These are phyloP conservation scores for Archilochus colubris DNA, from an alignment of 2,113 vertebrate species.

Conservation along the genomic window DNA sequence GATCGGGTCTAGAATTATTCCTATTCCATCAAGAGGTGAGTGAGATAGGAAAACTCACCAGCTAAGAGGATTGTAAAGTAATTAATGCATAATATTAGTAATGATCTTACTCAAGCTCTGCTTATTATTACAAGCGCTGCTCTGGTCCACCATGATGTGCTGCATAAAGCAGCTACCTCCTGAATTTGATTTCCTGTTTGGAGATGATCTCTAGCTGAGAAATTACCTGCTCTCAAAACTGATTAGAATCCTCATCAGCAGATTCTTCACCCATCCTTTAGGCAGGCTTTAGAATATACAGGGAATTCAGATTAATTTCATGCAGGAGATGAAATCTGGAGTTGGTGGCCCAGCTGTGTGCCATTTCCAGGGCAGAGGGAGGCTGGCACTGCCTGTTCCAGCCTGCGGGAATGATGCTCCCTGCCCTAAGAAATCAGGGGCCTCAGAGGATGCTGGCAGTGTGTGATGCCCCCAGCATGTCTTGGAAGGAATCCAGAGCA, in stretches of 20 bases:
- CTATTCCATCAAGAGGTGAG: not conserved
- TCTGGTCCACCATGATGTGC: conserved; percentile 14
- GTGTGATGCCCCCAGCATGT: accelerated
- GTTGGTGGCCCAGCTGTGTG: not conserved
- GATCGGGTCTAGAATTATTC: not conserved
- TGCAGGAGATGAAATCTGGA: conserved; percentile 23
- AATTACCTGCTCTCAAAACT: conserved; percentile 68
- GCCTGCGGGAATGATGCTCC: not conserved
- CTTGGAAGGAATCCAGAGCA: not conserved
- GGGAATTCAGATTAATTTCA: conserved; percentile 5
- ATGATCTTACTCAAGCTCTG: conserved; percentile 23
- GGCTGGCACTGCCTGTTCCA: not conserved
- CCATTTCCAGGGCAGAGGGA: not conserved
- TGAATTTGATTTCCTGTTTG: conserved; percentile 59
- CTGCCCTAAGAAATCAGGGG: not conserved
- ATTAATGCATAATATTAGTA: conserved; percentile 6
- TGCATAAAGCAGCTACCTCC: conserved; percentile 28
- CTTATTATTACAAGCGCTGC: conserved; percentile 34
- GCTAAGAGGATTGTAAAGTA: not conserved
- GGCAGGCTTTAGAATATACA: not conserved
- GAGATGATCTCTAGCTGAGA: conserved; percentile 66
- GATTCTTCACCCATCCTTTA: conserved; percentile 38
- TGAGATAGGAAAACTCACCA: not conserved
- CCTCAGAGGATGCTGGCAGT: accelerated
- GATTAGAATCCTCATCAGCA: conserved; percentile 65